Evolutionary conservation across 2,888 invertebrate genomes (phyloP), one percentile per base, ranked within the genome.

Genomic region (Agrilus biguttatus): DNA sequence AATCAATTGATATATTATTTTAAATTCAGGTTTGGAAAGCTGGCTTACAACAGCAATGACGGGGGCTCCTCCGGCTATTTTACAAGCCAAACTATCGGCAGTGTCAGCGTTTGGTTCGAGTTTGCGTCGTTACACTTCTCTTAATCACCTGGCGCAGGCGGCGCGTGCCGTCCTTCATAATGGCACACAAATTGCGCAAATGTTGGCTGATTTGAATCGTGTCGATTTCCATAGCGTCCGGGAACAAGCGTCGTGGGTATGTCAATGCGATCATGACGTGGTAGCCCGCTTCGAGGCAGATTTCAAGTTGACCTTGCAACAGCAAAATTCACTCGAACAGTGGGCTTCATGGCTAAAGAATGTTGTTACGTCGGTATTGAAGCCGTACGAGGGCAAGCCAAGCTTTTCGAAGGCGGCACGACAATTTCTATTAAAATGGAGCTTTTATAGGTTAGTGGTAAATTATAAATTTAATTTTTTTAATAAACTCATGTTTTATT

Each of bases 151-250:
- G 57, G 96, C 97, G 48, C 74, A 74, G 49, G 92, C 93, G 39
- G 96, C 96, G 6, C 75, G 96, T 42, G 93, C 95, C 41, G 96
- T 97, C 44, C 77, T 97, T 51, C 89, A 91, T 67, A 97, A 96
- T 69, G 82, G 86, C 52, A 81, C 84, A 53, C 95, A 96, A 73
- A 93, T 96, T 58, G 81, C 83, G 53, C 90, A 96, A 75, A 98
- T 98, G 97, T 70, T 93, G 49, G 79, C 87, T 19, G 97, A 98
- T 70, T 74, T 98, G 54, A 95, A 92, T 71, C 83, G 95, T 52
- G 95, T 98, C 36, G 97, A 98, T 70, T 96, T 98, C 70, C 86
- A 90, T 61, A 93, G 95, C 70, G 93, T 98, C 12, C 92, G 90
- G 57, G 72, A 73, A 56, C 78, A 92, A 74, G 96, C 96, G 2